Evolutionary conservation across 2,113 vertebrate species (phyloP), one percentile per base, ranked within the genome.

Genomic region (Lasiurus cinereus): DNA sequence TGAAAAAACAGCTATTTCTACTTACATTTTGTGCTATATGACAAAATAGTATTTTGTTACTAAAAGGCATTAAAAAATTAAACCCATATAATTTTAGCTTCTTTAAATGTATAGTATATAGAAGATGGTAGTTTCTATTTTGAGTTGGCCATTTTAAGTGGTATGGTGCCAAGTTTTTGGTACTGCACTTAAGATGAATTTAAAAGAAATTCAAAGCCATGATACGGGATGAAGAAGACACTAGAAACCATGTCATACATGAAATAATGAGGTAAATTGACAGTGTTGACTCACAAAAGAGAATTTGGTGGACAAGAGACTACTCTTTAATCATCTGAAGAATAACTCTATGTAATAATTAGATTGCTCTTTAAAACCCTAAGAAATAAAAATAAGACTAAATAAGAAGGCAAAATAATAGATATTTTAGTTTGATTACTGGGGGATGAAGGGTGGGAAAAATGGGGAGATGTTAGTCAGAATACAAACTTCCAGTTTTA

Each of bases 41-140:
- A 88, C 79, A 27, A 91, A 90, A 83, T 73, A 31, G 27, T 91
- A 29, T 43, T 80, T 7, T 70, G 21, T 85, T 82, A 69, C 88
- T 77, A 90, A 91, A 78, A 77, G 72, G 31, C 24, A 79, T 82
- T 66, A 36, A 66, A 72, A 92, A 73, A 77, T 64, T 79, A 76
- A 89, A 85, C 27, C 39, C 83, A 7, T 96, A 16, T 92, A 95
- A 94, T 96, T 96, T 91, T 74, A 93, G 36, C 29, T 94, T 70
- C 16, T 59, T 48, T 79, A 70, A 83, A 27, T 94, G n/a, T 62
- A 59, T 92, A 64, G 52, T 77, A 56, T 64, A 85, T 36, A 78
- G 69, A 91, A 56, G 36, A 29, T 82, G 48, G 67, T 94, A 62
- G 83, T 92, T 96, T 97, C 85, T 91, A 56, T 92, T 94, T 88